Evolutionary conservation across 64 coral and sea anemone genomes (phyloP).

Genomic region (Pocillopora verrucosa): DNA sequence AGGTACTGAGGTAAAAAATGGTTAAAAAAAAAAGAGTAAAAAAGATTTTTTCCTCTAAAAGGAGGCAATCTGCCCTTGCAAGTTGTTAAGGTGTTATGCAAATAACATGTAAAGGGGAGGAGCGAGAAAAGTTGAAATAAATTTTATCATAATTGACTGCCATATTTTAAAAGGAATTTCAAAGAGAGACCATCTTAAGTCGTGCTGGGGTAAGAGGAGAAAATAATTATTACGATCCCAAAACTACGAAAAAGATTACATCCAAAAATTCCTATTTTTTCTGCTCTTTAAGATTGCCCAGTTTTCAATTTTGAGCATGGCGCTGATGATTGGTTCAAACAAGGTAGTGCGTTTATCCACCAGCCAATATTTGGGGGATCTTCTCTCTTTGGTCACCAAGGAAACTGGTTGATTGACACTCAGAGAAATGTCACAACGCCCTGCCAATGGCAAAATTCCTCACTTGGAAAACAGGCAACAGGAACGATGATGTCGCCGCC

Average conservation of each 20-base stretch:
- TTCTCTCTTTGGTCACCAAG: slow-evolving; percentile 17
- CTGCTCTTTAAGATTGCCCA: slow-evolving; percentile 14
- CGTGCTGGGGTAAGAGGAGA: too few relatives aligned
- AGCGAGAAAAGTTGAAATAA: too few relatives aligned
- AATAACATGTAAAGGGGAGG: too few relatives aligned
- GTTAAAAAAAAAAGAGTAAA: too few relatives aligned
- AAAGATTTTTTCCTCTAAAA: too few relatives aligned
- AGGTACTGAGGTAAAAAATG: too few relatives aligned
- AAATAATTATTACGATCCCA: neutral
- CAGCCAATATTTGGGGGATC: slow-evolving; percentile 43
- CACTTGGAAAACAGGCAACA: slow-evolving; percentile 8
- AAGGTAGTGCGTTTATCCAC: slow-evolving; percentile 36
- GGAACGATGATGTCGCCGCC: slow-evolving; percentile 55
- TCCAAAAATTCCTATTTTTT: neutral
- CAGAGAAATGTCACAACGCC: slow-evolving; percentile 45
- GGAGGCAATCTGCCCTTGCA: too few relatives aligned
- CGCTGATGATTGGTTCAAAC: slow-evolving; percentile 18
- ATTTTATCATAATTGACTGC: too few relatives aligned
- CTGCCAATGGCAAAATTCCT: slow-evolving; percentile 10
- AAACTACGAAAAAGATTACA: neutral
- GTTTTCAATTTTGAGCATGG: slow-evolving; percentile 47
- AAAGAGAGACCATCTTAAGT: too few relatives aligned
- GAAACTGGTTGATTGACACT: slow-evolving; percentile 53
- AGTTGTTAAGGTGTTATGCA: too few relatives aligned
- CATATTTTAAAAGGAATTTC: too few relatives aligned